Conservation (phyloP, 2,888 invertebrate genomes). For the Tyria jacobaeae region DNA sequence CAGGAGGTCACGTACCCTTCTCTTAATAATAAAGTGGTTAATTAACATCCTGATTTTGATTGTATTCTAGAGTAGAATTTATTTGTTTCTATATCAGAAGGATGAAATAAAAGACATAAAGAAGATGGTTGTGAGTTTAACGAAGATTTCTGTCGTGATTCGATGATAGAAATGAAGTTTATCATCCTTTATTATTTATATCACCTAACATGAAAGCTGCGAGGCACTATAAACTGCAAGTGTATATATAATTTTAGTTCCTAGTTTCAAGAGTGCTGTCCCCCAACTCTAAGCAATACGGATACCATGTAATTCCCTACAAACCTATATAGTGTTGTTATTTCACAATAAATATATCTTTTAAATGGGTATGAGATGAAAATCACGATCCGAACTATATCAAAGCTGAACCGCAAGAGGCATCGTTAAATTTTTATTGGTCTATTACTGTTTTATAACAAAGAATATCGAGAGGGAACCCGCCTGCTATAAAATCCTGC, state of each 20-base stretch:
- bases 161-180: no score
- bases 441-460: constrained; percentile 69
- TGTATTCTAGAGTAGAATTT: no score
- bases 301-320: not conserved
- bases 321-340: constrained; percentile 15
- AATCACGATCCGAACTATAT: constrained; percentile 48
- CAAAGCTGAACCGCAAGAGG: constrained; percentile 50
- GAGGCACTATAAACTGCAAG: no score
- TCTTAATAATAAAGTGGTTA: no score
- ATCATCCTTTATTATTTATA: no score
- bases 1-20: no score
- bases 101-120: no score
- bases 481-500: constrained; percentile 54
- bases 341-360: constrained; percentile 41
- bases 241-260: not conserved
- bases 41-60: no score
- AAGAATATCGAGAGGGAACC: constrained; percentile 63
- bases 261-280: not conserved
- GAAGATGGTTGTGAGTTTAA: no score
- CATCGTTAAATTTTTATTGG: constrained; percentile 67
- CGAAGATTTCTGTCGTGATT: no score
- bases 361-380: constrained; percentile 40
- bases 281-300: not conserved
- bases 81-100: no score
- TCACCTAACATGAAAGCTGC: no score